Conservation (phyloP, 2,888 invertebrate species). For the Cheilosia urbana region DNA sequence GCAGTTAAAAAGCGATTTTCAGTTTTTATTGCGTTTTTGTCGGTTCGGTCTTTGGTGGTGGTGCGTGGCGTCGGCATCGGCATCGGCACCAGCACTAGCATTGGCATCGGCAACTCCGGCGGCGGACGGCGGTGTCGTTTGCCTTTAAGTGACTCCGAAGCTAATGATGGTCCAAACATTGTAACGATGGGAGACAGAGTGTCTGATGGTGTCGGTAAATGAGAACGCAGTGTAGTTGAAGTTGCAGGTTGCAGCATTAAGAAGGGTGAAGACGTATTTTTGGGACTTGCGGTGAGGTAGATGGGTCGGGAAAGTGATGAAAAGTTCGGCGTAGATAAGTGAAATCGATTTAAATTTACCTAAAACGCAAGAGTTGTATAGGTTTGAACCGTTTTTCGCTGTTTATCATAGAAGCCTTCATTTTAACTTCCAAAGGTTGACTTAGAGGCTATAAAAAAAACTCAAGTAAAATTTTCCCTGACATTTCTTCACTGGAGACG, state of each 20-base stretch:
- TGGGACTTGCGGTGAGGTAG: too few species aligned
- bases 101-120: background rate
- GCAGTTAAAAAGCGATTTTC: constrained; percentile 70
- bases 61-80: background rate
- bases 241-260: background rate
- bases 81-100: too few species aligned
- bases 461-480: too few species aligned
- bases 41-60: background rate
- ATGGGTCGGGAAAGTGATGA: too few species aligned
- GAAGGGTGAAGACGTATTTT: background rate
- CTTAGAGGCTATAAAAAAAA: too few species aligned
- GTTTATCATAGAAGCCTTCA: too few species aligned
- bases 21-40: constrained; percentile 49
- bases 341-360: too few species aligned
- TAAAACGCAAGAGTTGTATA: too few species aligned
- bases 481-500: too few species aligned
- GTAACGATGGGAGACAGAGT: constrained; percentile 26
- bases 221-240: background rate
- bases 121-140: constrained; percentile 18
- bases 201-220: constrained; percentile 13
- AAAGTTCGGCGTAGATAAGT: too few species aligned
- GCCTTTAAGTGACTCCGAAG: constrained; percentile 10
- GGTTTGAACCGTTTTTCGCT: too few species aligned
- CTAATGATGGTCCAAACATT: constrained; percentile 41
- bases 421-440: too few species aligned